Conservation (phyloP, 2,888 invertebrate genomes). For the Troides aeacus region DNA sequence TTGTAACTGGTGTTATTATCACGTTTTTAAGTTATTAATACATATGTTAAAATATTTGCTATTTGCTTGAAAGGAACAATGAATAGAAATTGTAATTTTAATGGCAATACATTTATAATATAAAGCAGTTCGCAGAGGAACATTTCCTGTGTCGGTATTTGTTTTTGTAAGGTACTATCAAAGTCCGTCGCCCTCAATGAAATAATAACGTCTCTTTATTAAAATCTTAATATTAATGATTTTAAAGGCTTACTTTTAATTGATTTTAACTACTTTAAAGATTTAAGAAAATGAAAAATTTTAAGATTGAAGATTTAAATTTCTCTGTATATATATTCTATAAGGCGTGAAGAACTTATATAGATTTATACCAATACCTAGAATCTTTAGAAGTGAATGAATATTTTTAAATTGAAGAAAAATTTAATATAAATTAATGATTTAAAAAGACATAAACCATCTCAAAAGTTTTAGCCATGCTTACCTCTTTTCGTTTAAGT, state of each 20-base stretch:
- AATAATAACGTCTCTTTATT: background rate
- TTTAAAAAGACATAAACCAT: no score
- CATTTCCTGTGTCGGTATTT: background rate
- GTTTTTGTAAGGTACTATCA: slow-evolving; percentile 1
- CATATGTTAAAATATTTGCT: background rate
- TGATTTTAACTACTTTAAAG: background rate
- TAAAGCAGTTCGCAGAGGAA: background rate
- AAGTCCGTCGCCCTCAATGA: background rate
- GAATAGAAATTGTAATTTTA: background rate
- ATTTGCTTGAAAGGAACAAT: background rate
- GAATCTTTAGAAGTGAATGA: no score
- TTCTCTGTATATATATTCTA: background rate
- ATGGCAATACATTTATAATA: background rate
- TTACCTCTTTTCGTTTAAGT: no score
- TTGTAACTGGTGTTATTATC: background rate
- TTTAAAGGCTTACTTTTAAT: background rate
- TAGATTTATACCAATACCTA: background rate
- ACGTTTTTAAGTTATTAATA: background rate
- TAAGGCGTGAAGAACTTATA: background rate
- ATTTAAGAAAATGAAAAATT: no score
- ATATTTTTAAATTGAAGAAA: no score
- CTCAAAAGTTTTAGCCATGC: no score
- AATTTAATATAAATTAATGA: no score
- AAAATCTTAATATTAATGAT: background rate
- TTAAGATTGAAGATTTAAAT: no score